Evolutionary conservation across 2,888 invertebrate species (phyloP).

Genomic region (Drosophila mimetica): DNA sequence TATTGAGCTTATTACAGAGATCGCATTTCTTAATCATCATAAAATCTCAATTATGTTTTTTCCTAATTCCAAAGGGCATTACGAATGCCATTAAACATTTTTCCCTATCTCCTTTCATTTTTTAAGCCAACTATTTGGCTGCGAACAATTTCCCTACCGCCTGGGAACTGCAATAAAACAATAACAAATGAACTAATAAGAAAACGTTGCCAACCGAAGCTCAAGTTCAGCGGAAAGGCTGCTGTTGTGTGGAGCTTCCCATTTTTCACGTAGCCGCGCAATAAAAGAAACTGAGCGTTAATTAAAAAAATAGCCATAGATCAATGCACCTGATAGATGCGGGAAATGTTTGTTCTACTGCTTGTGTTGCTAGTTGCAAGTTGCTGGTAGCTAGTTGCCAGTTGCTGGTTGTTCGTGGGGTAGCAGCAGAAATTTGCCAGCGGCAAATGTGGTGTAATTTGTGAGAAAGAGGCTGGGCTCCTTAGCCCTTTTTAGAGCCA

Average conservation of each 20-base stretch:
- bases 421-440: conserved; percentile 32
- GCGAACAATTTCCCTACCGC: conserved; percentile 31
- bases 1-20: background rate
- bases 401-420: conserved; percentile 2
- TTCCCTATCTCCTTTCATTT: conserved; percentile 15
- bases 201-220: conserved; percentile 38
- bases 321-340: conserved; percentile 80
- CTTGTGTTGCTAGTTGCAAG: conserved; percentile 24
- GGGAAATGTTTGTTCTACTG: conserved; percentile 54
- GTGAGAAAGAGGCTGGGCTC: conserved; percentile 49
- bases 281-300: conserved; percentile 79
- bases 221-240: conserved; percentile 32
- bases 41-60: background rate
- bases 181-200: conserved; percentile 47
- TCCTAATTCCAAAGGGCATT: conserved; percentile 6
- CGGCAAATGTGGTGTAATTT: conserved; percentile 68
- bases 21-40: background rate
- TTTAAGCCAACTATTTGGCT: conserved; percentile 25
- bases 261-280: conserved; percentile 68
- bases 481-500: conserved; percentile 46
- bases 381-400: conserved; percentile 24
- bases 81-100: conserved; percentile 15
- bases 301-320: conserved; percentile 79
- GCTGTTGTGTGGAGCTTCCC: conserved; percentile 20
- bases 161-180: conserved; percentile 45